Evolutionary conservation across 2,888 invertebrate species (phyloP), one percentile per base, ranked within the genome.

Genomic region (Ennomos fuscantarius): DNA sequence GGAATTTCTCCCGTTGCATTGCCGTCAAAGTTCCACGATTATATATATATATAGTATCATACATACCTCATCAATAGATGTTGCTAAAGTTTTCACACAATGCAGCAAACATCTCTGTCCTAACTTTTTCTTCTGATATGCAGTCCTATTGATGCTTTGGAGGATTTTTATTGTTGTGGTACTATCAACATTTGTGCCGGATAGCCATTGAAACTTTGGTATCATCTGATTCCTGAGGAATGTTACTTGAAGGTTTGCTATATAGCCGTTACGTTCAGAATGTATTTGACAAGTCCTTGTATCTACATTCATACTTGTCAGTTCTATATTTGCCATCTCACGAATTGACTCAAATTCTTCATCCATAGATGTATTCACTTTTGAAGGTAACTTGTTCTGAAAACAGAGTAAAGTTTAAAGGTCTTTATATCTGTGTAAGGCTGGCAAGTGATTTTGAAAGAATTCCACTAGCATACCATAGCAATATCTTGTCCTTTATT

Each of bases 51-150:
- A 24, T 24, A 24, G 24, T 5, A 24, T 6, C 15, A 31, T 40
- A 44, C 52, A 61, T 81, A 92, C 93, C 84, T 93, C 93, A 76
- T 93, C 92, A 61, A 93, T 82, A 43, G 87, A 87, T 40, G 87
- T 92, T 1, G 89, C 89, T 59, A 93, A 78, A 32, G 91, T 90
- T 74, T 93, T 93, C 40, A 98, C 89, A 84, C 98, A 98, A 44
- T 97, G 96, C 80, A 98, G 96, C 50, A 99, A 87, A 81, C 98
- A 98, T 36, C 97, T 95, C 48, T 96, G 94, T 49, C 97, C 97
- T 80, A 96, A 96, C 65, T 95, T 95, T 1, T 98, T 97, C 73
- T 97, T 95, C 69, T 96, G 96, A 73, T 96, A 94, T 0, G 97
- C 97, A 49, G 96, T 95, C 80, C 95, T 95, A 70, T 95, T 96